Conservation (phyloP, 2,113 vertebrate species). For the Larimichthys crocea region DNA sequence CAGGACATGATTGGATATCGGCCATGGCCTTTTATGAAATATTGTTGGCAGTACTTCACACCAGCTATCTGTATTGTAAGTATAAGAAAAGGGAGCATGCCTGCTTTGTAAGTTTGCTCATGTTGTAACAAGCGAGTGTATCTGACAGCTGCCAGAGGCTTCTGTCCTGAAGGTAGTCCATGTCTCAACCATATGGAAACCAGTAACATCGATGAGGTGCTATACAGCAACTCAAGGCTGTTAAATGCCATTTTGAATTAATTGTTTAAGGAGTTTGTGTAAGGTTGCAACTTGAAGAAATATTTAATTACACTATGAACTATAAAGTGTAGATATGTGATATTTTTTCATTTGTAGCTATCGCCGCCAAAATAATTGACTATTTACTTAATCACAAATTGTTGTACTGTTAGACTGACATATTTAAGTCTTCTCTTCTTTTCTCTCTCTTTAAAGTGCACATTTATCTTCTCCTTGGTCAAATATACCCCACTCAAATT, state of each 20-base stretch:
- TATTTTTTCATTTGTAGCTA: not conserved
- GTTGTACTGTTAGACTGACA: not conserved
- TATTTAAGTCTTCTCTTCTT: not conserved
- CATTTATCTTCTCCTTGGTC: conserved; percentile 80
- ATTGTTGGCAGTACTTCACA: conserved; percentile 92
- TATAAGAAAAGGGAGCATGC: conserved; percentile 19
- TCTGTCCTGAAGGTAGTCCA: conserved; percentile 22
- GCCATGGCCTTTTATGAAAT: conserved; percentile 91
- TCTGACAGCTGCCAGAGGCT: conserved; percentile 41
- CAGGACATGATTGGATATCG: conserved; percentile 96
- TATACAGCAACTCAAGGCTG: not conserved
- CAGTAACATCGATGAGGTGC: not conserved
- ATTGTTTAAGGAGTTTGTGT: not conserved
- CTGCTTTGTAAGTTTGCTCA: conserved; percentile 3
- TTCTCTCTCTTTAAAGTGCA: conserved; percentile 61
- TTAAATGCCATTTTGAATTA: not conserved
- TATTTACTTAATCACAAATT: too few relatives aligned
- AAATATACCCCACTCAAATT: conserved; percentile 82
- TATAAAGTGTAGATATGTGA: not conserved
- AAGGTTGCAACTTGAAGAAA: not conserved
- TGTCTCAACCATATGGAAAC: conserved; percentile 45
- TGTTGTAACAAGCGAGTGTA: conserved; percentile 8
- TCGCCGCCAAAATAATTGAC: not conserved
- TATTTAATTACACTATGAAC: not conserved
- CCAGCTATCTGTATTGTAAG: conserved; percentile 91